Evolutionary conservation across 2,113 vertebrate species (phyloP), one percentile per base, ranked within the genome.

Genomic region (Pampusana beccarii): DNA sequence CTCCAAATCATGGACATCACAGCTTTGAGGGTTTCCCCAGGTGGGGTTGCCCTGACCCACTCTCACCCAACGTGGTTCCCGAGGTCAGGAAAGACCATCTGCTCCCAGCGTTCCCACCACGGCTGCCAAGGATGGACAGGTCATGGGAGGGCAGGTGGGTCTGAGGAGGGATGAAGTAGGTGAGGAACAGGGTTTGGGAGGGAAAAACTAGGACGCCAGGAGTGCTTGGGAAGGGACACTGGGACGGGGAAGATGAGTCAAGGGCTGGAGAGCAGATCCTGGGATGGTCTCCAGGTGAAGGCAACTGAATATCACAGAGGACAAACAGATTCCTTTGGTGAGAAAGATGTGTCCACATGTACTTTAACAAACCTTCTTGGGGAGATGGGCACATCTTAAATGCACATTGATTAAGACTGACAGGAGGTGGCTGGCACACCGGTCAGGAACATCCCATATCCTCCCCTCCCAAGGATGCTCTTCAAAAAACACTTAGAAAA

Each of bases 281-380:
- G 14, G 26, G 17, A 16, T 34, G 46, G 19, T 58, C 65, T 58
- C n/a, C 36, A 53, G 7, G 42, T 50, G 51, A 88, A 60, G n/a
- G 29, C 8, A 64, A 31, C 0, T 42, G 33, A 71, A 8, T 28
- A 60, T 26, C 28, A 61, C 29, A 17, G 21, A 26, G n/a, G 23
- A 36, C 54, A 82, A 73, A 7, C 1, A 34, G 33, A 33, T 21
- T 64, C 21, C 24, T 69, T 11, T 26, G 19, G 23, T 29, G 51
- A 26, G 20, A 38, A 24, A 24, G 16, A 4, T 28, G 26, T 2
- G 19, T 26, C 56, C n/a, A n/a, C 20, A 13, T 0, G 1, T 54
- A n/a, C 15, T 67, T 31, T 31, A 75, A 60, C 31, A 62, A 74
- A 80, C 48, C 36, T 40, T 10, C n/a, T 4, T 8, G 12, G 2